These are phyloP conservation scores for Xanthia togata DNA, from an alignment of 2,888 invertebrate genomes.

Conservation along the genomic window DNA sequence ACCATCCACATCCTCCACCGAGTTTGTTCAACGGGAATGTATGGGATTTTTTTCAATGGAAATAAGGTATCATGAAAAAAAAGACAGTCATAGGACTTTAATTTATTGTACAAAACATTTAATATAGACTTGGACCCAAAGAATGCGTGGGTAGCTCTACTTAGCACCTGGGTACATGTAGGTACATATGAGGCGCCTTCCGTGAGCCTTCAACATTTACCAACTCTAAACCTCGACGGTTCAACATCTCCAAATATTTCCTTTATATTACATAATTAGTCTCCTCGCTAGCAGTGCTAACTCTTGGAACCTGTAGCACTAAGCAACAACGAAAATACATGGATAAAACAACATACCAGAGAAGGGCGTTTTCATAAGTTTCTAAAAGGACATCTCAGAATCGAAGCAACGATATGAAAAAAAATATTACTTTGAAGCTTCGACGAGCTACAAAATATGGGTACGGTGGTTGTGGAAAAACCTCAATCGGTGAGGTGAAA, in stretches of 20 bases:
- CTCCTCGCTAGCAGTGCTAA: conserved; percentile 53
- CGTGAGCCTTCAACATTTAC: conserved; percentile 22
- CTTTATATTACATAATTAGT: conserved; percentile 36
- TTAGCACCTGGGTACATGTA: conserved; percentile 32
- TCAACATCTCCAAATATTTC: conserved; percentile 9
- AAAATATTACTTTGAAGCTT: conserved; percentile 1
- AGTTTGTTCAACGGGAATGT: background rate
- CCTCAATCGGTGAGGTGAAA: background rate
- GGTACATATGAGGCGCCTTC: conserved; percentile 20
- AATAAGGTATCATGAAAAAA: conserved; percentile 39
- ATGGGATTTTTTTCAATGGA: background rate
- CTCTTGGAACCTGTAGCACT: conserved; percentile 39
- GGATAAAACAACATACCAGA: conserved; percentile 10
- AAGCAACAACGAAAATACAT: conserved; percentile 30
- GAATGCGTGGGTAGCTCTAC: conserved; percentile 53
- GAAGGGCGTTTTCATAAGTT: background rate
- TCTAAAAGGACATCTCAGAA: conserved; percentile 7
- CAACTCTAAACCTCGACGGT: background rate
- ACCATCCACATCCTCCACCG: background rate
- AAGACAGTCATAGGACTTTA: conserved; percentile 12
- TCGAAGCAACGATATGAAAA: conserved; percentile 1
- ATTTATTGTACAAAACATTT: conserved; percentile 62
- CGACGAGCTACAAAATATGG: background rate
- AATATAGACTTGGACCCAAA: conserved; percentile 67
- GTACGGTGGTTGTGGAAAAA: background rate